Evolutionary conservation across 2,888 invertebrate genomes (phyloP).

Genomic region (Ophioninae sp.): DNA sequence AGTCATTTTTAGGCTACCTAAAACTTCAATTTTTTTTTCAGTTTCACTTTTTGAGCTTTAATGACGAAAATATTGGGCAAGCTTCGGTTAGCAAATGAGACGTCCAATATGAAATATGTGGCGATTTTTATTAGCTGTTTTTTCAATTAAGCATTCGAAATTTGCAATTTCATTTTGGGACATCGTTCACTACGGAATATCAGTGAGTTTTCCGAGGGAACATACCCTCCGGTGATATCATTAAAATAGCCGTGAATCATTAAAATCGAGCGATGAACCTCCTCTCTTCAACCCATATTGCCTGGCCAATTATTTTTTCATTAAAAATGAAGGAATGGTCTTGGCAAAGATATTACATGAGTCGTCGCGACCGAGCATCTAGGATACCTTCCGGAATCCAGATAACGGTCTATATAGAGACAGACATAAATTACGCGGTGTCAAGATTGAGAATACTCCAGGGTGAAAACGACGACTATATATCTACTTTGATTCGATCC

Average conservation of each 20-base stretch:
- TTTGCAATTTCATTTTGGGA: background rate
- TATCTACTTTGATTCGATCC: constrained; percentile 47
- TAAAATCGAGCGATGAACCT: constrained; percentile 3
- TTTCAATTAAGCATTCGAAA: background rate
- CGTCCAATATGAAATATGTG: background rate
- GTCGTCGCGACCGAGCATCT: constrained; percentile 21
- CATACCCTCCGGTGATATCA: background rate
- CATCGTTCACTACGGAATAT: background rate
- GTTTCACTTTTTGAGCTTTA: background rate
- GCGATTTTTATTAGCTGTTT: background rate
- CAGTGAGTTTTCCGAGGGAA: background rate
- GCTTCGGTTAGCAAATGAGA: background rate
- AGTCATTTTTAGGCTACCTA: constrained; percentile 2
- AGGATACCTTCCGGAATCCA: constrained; percentile 19
- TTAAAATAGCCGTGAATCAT: background rate
- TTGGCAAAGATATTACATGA: constrained; percentile 21
- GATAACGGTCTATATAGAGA: constrained; percentile 16
- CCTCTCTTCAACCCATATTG: background rate
- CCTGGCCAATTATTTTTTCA: constrained; percentile 28
- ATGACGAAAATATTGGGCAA: background rate
- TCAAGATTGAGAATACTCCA: constrained; percentile 9
- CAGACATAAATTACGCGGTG: constrained; percentile 20
- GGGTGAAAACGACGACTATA: constrained; percentile 27
- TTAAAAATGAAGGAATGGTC: constrained; percentile 28
- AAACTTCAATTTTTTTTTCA: background rate